These are phyloP conservation scores for Neoitamus cyanurus DNA, from an alignment of 2,888 invertebrate genomes.

Conservation along the genomic window DNA sequence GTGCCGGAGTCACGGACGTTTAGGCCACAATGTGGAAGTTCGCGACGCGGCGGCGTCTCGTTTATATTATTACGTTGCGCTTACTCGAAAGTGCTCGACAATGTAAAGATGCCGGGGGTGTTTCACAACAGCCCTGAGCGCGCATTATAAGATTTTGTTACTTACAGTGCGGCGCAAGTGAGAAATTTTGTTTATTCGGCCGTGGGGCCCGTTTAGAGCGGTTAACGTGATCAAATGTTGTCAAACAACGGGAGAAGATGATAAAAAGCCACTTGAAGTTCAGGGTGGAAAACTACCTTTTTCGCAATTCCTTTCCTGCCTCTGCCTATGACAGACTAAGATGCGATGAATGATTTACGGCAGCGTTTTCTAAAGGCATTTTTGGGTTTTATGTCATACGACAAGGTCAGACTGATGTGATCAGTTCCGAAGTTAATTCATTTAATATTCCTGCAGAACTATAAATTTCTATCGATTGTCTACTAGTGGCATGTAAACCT, in stretches of 20 bases:
- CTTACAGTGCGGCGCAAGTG: neutral
- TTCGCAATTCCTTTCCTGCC: neutral
- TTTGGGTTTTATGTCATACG: too few relatives aligned
- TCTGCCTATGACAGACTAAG: neutral
- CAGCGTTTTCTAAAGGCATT: too few relatives aligned
- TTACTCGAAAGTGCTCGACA: neutral
- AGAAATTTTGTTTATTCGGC: neutral
- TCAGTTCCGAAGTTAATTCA: too few relatives aligned
- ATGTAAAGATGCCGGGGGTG: neutral
- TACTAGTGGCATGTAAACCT: too few relatives aligned
- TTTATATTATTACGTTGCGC: neutral
- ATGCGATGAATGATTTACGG: neutral
- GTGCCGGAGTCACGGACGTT: neutral
- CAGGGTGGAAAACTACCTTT: neutral
- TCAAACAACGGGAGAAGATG: neutral
- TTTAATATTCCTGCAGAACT: too few relatives aligned
- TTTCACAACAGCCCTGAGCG: neutral
- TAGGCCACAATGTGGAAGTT: neutral
- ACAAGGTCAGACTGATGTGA: too few relatives aligned
- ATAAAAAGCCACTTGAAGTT: neutral
- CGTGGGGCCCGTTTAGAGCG: neutral
- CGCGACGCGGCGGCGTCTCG: neutral
- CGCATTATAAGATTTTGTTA: neutral
- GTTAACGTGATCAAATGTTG: constrained; percentile 11
- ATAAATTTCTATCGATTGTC: too few relatives aligned